phyloP scores from a whole-genome alignment of 2,797 vertebrate species.

The Apodemus agrarius region DNA sequence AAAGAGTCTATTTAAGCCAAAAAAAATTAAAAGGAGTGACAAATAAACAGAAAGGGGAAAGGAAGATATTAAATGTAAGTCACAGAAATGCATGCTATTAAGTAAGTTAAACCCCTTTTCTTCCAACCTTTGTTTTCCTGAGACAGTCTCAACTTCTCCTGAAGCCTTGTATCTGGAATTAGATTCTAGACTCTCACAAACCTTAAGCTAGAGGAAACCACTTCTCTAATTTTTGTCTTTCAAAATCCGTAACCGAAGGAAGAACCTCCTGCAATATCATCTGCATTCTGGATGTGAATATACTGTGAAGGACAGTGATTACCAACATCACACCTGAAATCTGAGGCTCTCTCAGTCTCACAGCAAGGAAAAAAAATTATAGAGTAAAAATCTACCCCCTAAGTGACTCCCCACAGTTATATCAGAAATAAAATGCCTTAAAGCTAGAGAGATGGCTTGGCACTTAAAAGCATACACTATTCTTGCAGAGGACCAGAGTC shows the following conservation, averaged over 20 bases:
- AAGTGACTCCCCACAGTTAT: neutral
- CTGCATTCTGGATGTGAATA: neutral
- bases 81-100: neutral
- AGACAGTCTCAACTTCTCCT: neutral
- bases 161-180: neutral
- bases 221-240: neutral
- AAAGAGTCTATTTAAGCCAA: no score
- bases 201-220: neutral
- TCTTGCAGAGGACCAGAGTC: neutral
- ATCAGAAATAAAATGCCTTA: slow-evolving; percentile 39
- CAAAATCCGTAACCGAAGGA: neutral
- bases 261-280: neutral
- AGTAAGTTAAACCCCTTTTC: neutral
- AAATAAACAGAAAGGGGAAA: neutral
- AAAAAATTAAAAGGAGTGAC: neutral
- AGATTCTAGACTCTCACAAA: neutral
- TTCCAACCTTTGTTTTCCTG: neutral
- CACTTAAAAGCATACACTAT: neutral
- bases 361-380: neutral
- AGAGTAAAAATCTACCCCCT: neutral
- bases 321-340: neutral
- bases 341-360: neutral
- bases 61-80: neutral
- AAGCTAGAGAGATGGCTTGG: neutral
- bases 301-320: neutral